These are phyloP conservation scores for Drosophila fulvimacula DNA, from an alignment of 2,888 invertebrate species.

Conservation along the genomic window DNA sequence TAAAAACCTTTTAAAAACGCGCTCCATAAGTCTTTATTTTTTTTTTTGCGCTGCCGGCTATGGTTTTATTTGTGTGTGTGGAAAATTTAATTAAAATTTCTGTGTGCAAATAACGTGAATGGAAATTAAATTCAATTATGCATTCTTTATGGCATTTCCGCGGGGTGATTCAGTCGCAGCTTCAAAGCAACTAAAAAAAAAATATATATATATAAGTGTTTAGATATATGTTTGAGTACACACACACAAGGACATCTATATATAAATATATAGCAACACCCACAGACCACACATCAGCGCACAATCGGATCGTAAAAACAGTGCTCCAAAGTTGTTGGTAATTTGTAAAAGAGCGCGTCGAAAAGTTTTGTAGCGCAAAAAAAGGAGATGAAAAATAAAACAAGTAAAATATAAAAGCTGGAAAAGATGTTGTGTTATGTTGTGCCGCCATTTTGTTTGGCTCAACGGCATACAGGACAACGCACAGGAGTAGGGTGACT, in stretches of 20 bases:
- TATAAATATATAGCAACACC: conserved; percentile 16
- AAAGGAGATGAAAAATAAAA: conserved; percentile 30
- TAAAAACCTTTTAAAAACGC: conserved; percentile 70
- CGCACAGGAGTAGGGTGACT: conserved; percentile 38
- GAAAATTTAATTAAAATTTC: conserved; percentile 61
- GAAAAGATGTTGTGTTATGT: conserved; percentile 65
- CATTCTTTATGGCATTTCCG: conserved; percentile 35
- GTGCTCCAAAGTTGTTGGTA: conserved; percentile 77
- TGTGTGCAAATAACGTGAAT: conserved; percentile 19
- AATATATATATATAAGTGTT: conserved; percentile 2
- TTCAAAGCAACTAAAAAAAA: conserved; percentile 35
- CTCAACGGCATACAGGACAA: conserved; percentile 32
- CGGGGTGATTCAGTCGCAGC: conserved; percentile 42
- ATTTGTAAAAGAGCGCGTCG: conserved; percentile 83
- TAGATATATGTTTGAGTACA: conserved; percentile 2
- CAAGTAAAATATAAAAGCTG: conserved; percentile 38
- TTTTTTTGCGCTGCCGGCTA: conserved; percentile 44
- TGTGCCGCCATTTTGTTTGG: conserved; percentile 70
- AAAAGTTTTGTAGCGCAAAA: conserved; percentile 79
- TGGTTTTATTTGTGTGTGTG: conserved; percentile 2
- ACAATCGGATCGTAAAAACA: conserved; percentile 66
- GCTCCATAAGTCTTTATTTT: conserved; percentile 45
- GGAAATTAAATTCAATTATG: conserved; percentile 68
- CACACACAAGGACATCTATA: background rate
- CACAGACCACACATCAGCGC: conserved; percentile 51